These are phyloP conservation scores for Scotopteryx bipunctaria DNA, from an alignment of 2,888 invertebrate genomes.

Conservation along the genomic window DNA sequence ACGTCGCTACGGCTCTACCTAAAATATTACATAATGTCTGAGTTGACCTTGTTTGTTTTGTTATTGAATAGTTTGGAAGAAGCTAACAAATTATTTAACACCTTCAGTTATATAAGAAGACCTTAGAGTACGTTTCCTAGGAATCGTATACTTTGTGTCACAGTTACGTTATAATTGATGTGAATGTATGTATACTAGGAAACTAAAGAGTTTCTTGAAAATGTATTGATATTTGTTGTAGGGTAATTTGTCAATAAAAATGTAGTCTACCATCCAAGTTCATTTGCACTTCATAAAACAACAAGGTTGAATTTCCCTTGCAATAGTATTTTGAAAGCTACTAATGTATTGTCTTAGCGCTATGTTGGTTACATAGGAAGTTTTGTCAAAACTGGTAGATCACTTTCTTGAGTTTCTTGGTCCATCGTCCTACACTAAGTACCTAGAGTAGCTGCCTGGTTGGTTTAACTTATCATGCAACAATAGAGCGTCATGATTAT, in stretches of 20 bases:
- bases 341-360: no score
- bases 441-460: neutral
- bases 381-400: no score
- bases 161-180: conserved; percentile 34
- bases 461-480: conserved; percentile 31
- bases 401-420: no score
- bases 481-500: conserved; percentile 24
- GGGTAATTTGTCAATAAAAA: no score
- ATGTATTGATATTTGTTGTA: no score
- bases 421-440: no score
- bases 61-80: conserved; percentile 31
- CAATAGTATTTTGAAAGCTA: no score
- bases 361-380: no score
- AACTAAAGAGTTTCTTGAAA: neutral
- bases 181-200: conserved; percentile 28
- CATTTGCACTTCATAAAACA: no score
- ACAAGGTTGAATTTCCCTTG: no score
- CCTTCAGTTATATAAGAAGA: conserved; percentile 34
- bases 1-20: conserved; percentile 38
- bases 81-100: conserved; percentile 49
- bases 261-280: no score
- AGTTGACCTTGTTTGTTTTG: conserved; percentile 50
- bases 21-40: conserved; percentile 59
- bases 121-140: conserved; percentile 40
- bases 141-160: conserved; percentile 31